These are phyloP conservation scores for Erithacus rubecula DNA, from an alignment of 2,797 vertebrate species.

Conservation along the genomic window DNA sequence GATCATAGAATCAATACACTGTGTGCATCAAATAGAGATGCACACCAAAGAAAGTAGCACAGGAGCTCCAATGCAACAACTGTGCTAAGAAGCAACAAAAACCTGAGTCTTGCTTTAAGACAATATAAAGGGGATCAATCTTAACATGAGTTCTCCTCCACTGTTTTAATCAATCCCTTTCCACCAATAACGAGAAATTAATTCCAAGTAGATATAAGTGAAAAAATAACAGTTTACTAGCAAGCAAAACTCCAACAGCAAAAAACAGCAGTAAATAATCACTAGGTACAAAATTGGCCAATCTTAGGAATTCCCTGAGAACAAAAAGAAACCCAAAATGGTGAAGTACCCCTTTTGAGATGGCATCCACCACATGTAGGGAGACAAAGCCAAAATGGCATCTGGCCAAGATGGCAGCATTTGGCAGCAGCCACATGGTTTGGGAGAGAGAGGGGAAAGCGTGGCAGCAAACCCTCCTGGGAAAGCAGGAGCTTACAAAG, in stretches of 20 bases:
- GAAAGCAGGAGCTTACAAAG: background rate
- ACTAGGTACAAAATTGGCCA: background rate
- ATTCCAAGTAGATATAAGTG: background rate
- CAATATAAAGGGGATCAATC: background rate
- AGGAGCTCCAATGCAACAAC: background rate
- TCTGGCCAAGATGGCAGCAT: background rate
- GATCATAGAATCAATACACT: background rate
- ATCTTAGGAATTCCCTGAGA: background rate
- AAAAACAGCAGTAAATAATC: background rate
- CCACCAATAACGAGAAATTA: background rate
- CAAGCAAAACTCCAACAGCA: background rate
- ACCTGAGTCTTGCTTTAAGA: background rate
- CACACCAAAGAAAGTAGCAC: background rate
- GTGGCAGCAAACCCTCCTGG: background rate
- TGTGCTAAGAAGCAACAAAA: background rate
- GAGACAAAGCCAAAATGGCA: background rate
- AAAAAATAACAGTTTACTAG: background rate
- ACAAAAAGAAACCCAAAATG: background rate
- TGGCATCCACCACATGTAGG: background rate
- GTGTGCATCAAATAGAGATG: background rate
- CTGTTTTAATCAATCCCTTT: background rate
- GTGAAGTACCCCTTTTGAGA: background rate
- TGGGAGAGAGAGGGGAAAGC: rapidly evolving
- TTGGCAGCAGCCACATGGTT: rapidly evolving
- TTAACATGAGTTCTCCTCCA: background rate